Percentiles rank a stretch among this genome's conserved stretches.
Conservation (phyloP, 2,113 vertebrate species). For the Nothocercus nigrocapillus region DNA sequence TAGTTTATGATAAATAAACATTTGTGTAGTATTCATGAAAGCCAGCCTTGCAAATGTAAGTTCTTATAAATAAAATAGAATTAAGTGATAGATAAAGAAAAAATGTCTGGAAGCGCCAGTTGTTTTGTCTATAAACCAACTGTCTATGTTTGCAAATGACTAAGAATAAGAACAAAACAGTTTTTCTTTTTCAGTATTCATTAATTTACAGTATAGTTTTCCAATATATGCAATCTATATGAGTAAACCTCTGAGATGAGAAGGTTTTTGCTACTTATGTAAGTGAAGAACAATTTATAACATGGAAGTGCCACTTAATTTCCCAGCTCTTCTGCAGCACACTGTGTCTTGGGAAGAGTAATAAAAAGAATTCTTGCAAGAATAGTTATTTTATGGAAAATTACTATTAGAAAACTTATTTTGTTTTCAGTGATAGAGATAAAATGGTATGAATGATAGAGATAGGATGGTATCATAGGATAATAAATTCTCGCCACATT, state of each 20-base stretch:
- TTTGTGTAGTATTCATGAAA: neutral
- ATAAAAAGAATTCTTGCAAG: slow-evolving; percentile 1
- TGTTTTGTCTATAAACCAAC: neutral
- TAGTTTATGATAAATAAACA: neutral
- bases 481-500: neutral
- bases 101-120: neutral
- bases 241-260: neutral
- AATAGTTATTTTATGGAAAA: neutral
- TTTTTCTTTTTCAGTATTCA: neutral
- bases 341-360: neutral
- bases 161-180: neutral
- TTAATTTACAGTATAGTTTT: neutral
- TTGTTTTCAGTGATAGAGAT: neutral
- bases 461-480: neutral
- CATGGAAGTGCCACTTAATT: neutral
- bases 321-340: neutral
- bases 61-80: neutral
- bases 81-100: neutral
- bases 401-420: neutral
- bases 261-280: neutral
- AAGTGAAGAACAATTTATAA: neutral
- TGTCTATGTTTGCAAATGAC: neutral
- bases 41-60: neutral
- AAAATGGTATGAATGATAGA: neutral
- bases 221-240: neutral